These are phyloP conservation scores for Phylloscopus trochilus DNA, from an alignment of 2,113 vertebrate genomes.

Conservation along the genomic window DNA sequence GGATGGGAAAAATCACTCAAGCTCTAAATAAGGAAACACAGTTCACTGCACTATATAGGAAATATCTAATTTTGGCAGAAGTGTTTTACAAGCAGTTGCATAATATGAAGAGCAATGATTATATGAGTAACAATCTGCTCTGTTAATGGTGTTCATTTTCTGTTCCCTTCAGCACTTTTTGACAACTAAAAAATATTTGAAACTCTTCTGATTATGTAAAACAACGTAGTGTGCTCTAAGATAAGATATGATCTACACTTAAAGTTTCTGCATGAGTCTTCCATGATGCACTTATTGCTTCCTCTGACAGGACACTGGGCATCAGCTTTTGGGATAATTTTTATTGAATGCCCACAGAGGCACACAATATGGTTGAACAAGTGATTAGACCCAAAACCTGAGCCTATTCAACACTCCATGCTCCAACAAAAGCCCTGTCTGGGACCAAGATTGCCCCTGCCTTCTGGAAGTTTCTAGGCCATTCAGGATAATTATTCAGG, in stretches of 20 bases:
- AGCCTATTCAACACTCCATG: neutral
- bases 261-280: neutral
- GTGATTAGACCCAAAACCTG: neutral
- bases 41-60: neutral
- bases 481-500: neutral
- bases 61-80: neutral
- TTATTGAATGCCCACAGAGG: neutral
- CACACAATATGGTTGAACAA: neutral
- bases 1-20: neutral
- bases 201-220: neutral
- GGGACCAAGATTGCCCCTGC: neutral
- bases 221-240: neutral
- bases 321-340: neutral
- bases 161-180: neutral
- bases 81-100: neutral
- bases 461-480: neutral
- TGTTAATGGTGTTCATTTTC: neutral
- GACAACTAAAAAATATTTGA: neutral
- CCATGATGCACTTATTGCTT: neutral
- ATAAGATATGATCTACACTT: neutral
- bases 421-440: neutral
- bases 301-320: neutral
- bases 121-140: neutral
- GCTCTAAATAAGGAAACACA: neutral
- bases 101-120: neutral